These are phyloP conservation scores for Rattus rattus DNA, from an alignment of 2,113 vertebrate genomes.

Conservation along the genomic window DNA sequence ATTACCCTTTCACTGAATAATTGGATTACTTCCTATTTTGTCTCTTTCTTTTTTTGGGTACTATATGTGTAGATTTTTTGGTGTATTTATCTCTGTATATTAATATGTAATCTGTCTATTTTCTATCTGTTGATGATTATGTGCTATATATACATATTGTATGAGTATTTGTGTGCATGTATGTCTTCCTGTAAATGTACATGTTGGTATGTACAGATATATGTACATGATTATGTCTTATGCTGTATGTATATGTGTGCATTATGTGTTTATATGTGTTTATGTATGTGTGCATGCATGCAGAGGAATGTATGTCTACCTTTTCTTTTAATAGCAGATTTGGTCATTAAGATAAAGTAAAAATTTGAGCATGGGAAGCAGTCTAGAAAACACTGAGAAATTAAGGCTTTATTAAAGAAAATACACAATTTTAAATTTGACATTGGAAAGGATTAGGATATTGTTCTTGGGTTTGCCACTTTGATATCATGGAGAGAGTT, in stretches of 20 bases:
- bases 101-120: too few relatives aligned
- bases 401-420: neutral
- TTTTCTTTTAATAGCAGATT: conserved; percentile 41
- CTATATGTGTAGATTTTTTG: neutral
- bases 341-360: conserved; percentile 15
- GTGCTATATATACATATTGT: neutral
- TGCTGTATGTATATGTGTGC: neutral
- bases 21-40: neutral
- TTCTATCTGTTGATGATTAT: neutral
- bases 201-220: neutral
- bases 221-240: neutral
- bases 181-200: neutral
- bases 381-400: neutral
- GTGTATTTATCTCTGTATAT: neutral
- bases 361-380: neutral
- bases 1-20: neutral
- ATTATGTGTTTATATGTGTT: neutral
- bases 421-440: conserved; percentile 15
- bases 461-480: neutral
- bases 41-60: neutral
- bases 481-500: neutral
- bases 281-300: neutral
- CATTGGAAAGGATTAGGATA: neutral
- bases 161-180: neutral
- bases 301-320: neutral